These are phyloP conservation scores for Drosophila kepulauana DNA, from an alignment of 1,140 invertebrate species.

Conservation along the genomic window DNA sequence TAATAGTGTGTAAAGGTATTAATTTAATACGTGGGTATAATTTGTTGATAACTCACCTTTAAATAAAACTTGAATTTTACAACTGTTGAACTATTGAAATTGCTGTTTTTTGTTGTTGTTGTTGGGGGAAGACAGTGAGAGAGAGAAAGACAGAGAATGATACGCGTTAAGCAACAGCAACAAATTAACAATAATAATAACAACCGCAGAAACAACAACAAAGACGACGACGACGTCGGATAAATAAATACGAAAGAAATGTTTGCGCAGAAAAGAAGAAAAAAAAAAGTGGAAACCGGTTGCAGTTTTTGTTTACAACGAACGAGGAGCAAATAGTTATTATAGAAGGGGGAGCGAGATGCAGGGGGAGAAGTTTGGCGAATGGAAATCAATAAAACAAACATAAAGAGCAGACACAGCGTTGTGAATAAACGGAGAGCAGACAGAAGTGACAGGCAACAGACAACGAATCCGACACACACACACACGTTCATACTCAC, in stretches of 20 bases:
- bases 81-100: constrained; percentile 35
- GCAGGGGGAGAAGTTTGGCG: constrained; percentile 13
- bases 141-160: constrained; percentile 28
- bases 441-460: constrained; percentile 46
- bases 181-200: constrained; percentile 25
- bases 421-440: constrained; percentile 8
- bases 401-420: constrained; percentile 48
- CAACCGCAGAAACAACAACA: constrained; percentile 25
- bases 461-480: constrained; percentile 55
- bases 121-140: constrained; percentile 4
- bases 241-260: constrained; percentile 36
- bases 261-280: constrained; percentile 38
- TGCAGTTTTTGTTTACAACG: constrained; percentile 71
- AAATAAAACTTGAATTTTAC: constrained; percentile 31
- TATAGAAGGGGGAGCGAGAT: constrained; percentile 39
- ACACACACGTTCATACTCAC: background rate
- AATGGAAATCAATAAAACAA: constrained; percentile 77
- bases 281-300: constrained; percentile 56
- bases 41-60: constrained; percentile 52
- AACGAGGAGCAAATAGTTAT: constrained; percentile 29
- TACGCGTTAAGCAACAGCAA: constrained; percentile 6
- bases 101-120: constrained; percentile 17
- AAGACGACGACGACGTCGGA: constrained; percentile 3
- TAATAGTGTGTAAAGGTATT: background rate
- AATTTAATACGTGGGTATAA: background rate